phyloP scores from a whole-genome alignment of 2,888 invertebrate genomes.

The Eupsilia transversa region DNA sequence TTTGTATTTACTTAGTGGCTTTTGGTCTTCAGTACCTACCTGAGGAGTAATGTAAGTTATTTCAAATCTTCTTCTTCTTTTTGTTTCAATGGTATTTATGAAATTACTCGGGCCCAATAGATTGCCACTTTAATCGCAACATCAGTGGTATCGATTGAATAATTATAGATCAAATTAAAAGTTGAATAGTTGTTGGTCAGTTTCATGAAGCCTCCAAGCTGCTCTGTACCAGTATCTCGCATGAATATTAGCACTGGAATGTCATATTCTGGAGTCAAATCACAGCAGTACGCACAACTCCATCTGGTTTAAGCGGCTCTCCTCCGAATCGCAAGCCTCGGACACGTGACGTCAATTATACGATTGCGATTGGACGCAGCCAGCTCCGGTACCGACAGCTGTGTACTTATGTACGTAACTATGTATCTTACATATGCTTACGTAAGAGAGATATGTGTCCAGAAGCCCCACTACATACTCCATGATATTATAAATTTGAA shows the following conservation, averaged over 20 bases:
- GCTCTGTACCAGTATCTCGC: not conserved
- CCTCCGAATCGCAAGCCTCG: conserved; percentile 3
- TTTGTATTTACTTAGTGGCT: no score
- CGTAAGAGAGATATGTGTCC: not conserved
- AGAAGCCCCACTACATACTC: conserved; percentile 18
- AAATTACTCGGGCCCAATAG: not conserved
- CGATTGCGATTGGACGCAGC: conserved; percentile 39
- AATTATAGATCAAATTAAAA: not conserved
- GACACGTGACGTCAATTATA: conserved; percentile 50
- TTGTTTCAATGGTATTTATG: not conserved
- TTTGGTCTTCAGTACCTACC: no score
- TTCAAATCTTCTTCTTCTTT: no score
- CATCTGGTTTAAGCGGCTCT: conserved; percentile 11
- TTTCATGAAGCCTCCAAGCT: not conserved
- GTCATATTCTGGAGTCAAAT: not conserved
- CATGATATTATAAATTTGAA: not conserved
- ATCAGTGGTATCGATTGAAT: not conserved
- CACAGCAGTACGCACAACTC: not conserved
- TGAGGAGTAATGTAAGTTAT: no score
- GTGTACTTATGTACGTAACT: conserved; percentile 12
- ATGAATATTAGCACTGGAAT: not conserved
- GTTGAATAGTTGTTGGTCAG: not conserved
- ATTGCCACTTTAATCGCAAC: not conserved
- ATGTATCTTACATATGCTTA: conserved; percentile 12
- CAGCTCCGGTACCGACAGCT: conserved; percentile 23